Percentiles rank a stretch among this genome's conserved stretches.
These are phyloP conservation scores for Schizaphis graminum DNA, from an alignment of 2,888 invertebrate species.

Conservation along the genomic window DNA sequence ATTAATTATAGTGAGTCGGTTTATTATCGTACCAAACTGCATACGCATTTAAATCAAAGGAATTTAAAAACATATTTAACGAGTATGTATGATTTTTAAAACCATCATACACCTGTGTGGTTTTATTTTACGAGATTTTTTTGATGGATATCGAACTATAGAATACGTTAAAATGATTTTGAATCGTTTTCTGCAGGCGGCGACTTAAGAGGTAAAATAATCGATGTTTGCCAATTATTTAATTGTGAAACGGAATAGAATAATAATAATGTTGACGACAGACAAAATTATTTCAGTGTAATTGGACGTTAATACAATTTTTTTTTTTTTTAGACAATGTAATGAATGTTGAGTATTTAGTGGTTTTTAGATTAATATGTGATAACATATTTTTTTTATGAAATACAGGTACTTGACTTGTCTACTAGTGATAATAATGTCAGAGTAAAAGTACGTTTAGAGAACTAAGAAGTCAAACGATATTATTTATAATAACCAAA, in stretches of 20 bases:
- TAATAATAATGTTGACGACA: neutral
- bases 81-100: too few species aligned
- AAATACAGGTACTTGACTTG: neutral
- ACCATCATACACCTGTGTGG: too few species aligned
- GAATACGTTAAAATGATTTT: too few species aligned
- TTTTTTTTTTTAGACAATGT: neutral
- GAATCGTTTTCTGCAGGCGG: too few species aligned
- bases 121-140: too few species aligned
- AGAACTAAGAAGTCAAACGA: neutral
- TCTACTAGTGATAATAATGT: neutral
- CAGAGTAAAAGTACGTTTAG: neutral
- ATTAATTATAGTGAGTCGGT: neutral
- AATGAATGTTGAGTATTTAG: neutral
- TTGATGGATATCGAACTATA: too few species aligned
- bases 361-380: neutral
- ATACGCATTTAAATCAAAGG: too few species aligned
- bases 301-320: neutral
- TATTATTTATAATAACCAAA: neutral
- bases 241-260: neutral
- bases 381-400: neutral
- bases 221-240: neutral
- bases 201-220: neutral
- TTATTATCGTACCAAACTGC: neutral
- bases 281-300: too few species aligned
- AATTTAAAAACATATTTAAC: too few species aligned